Evolutionary conservation across 2,888 invertebrate genomes (phyloP).

Genomic region (Marronus borbonicus): DNA sequence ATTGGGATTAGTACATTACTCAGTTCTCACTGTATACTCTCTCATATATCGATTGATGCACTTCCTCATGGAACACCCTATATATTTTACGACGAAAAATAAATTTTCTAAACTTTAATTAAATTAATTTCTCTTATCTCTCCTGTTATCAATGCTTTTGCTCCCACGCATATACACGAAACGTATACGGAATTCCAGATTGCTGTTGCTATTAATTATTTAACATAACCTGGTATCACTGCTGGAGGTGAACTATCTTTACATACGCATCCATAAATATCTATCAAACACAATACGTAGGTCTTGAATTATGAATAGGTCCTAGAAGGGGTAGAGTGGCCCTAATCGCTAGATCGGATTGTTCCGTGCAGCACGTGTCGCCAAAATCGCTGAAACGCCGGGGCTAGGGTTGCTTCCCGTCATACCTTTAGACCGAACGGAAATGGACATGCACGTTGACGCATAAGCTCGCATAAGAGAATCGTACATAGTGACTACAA

Average conservation of each 20-base stretch:
- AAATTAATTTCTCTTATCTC: too few species aligned
- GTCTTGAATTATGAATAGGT: conserved; percentile 14
- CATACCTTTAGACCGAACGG: not conserved
- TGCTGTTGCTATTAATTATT: not conserved
- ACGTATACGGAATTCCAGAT: too few species aligned
- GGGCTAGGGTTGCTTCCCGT: too few species aligned
- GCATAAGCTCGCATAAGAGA: not conserved
- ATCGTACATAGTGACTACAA: conserved; percentile 9
- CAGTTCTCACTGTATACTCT: too few species aligned
- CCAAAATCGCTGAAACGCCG: conserved; percentile 1
- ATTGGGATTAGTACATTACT: too few species aligned
- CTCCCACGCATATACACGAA: too few species aligned
- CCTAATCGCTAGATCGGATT: conserved; percentile 13
- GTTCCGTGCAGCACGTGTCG: conserved; percentile 18
- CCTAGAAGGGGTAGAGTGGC: not conserved
- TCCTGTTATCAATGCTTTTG: too few species aligned
- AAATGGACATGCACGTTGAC: conserved; percentile 16
- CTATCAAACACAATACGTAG: not conserved
- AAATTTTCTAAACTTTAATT: too few species aligned
- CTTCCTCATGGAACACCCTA: too few species aligned
- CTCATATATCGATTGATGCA: too few species aligned
- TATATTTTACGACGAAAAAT: too few species aligned
- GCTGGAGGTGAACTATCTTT: too few species aligned
- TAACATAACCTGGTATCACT: not conserved
- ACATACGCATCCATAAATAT: not conserved